These are phyloP conservation scores for Chrysaora quinquecirrha DNA, from an alignment of 30 jellyfish, hydroid and myxozoan species.

Conservation along the genomic window DNA sequence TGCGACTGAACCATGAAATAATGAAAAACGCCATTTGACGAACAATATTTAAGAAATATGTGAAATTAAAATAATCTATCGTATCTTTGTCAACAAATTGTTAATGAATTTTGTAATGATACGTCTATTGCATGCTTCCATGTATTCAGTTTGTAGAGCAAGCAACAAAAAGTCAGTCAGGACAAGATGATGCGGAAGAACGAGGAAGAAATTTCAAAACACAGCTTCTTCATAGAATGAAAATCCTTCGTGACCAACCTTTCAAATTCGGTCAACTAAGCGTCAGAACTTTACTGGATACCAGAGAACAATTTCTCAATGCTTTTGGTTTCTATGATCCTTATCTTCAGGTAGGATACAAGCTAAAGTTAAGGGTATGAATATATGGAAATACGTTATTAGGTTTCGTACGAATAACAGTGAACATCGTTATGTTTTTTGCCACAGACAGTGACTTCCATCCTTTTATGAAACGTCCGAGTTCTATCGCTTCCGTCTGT, in stretches of 20 bases:
- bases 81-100: neutral
- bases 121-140: neutral
- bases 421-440: neutral
- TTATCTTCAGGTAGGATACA: slow-evolving; percentile 76
- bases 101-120: neutral
- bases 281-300: slow-evolving; percentile 84
- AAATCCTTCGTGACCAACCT: slow-evolving; percentile 71
- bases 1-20: neutral
- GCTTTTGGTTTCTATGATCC: slow-evolving; percentile 89
- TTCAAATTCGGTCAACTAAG: slow-evolving; percentile 87
- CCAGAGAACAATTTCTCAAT: slow-evolving; percentile 87
- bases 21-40: neutral
- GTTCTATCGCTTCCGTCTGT: neutral
- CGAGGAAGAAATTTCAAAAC: slow-evolving; percentile 87
- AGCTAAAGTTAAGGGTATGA: neutral
- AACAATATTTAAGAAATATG: neutral
- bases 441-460: neutral
- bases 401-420: neutral
- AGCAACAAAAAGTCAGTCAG: slow-evolving; percentile 91
- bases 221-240: slow-evolving; percentile 63
- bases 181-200: slow-evolving; percentile 81
- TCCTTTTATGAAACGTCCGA: neutral
- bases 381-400: neutral
- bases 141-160: slow-evolving; percentile 70
- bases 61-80: too few species aligned